Base-by-base conservation (phyloP, 2,888 invertebrate species). In the Orthosia gothica region DNA sequence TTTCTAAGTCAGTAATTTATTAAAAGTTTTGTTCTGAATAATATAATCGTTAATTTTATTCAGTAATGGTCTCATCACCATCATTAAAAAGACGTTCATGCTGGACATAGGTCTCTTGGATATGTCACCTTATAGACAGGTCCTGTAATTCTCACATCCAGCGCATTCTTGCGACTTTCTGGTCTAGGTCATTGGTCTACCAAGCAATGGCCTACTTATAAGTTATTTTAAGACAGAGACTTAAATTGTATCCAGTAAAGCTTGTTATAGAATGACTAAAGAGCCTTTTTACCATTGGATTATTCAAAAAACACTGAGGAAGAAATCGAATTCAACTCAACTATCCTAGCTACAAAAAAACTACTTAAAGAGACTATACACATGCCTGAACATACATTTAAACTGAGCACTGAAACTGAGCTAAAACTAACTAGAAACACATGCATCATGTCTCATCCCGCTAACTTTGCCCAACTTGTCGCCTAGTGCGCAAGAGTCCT, bases 401-500 rank as follows among this genome's bases (percentile, higher is more conserved):
- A n/a, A n/a, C n/a, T n/a, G n/a, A n/a, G 71, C 49, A 62, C 75
- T 73, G 26, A 63, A 83, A 63, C 54, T 68, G 11, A 58, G 49
- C 57, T 52, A 26, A 76, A 70, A 74, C 74, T 70, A 59, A 74
- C 64, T 67, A 67, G 59, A 68, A 58, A 69, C 74, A 68, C 57
- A 80, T 80, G 70, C 75, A 71, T 70, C 84, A 74, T 70, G 80
- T 55, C 70, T 45, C 26, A 40, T 62, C 26, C 54, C 54, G 49
- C 26, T 62, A 87, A 88, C 82, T 88, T 88, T 77, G 71, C 75
- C 26, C 64, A 79, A 86, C 77, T 90, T 81, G 84, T 82, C 82
- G 70, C 76, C 70, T 76, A 63, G 81, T 87, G 81, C 85, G 86
- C 65, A 72, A 67, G 50, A 64, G 18, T 69, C 76, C 73, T 81